Percentiles rank a stretch among this genome's conserved stretches.
Evolutionary conservation across 1,140 invertebrate species (phyloP).

Genomic region (Drosophila rhopaloa): DNA sequence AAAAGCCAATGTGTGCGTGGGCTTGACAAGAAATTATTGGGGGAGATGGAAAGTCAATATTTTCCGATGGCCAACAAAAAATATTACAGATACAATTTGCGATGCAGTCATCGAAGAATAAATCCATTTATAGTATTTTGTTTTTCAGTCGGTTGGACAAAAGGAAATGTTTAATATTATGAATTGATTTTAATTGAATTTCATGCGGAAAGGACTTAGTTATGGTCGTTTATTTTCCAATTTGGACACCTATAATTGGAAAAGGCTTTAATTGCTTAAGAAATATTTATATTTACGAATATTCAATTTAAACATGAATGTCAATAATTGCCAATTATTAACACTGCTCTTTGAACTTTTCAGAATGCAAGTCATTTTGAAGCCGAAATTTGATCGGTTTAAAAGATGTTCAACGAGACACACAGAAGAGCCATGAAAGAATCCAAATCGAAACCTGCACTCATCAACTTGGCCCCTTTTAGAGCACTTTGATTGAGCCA

Average conservation of each 20-base stretch:
- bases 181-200: slow-evolving; percentile 24
- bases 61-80: slow-evolving; percentile 13
- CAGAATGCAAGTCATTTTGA: background rate
- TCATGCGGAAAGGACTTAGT: background rate
- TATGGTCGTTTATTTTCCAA: slow-evolving; percentile 21
- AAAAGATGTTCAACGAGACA: background rate
- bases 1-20: background rate
- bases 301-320: background rate
- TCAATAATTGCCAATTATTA: background rate
- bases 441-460: slow-evolving; percentile 1
- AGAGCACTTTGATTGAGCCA: slow-evolving; percentile 15
- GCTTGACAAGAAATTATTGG: slow-evolving; percentile 22
- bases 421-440: background rate
- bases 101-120: slow-evolving; percentile 16
- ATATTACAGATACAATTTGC: slow-evolving; percentile 9
- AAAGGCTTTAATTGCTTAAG: background rate
- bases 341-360: too few relatives aligned
- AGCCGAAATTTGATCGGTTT: slow-evolving; percentile 2
- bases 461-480: slow-evolving; percentile 28
- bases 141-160: slow-evolving; percentile 33
- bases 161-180: slow-evolving; percentile 28
- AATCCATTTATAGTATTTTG: slow-evolving; percentile 40
- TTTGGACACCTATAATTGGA: slow-evolving; percentile 11
- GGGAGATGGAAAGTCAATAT: slow-evolving; percentile 40
- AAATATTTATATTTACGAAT: too few relatives aligned